These are phyloP conservation scores for Siderastrea siderea DNA, from an alignment of 92 coral and sea anemone genomes.

Conservation along the genomic window DNA sequence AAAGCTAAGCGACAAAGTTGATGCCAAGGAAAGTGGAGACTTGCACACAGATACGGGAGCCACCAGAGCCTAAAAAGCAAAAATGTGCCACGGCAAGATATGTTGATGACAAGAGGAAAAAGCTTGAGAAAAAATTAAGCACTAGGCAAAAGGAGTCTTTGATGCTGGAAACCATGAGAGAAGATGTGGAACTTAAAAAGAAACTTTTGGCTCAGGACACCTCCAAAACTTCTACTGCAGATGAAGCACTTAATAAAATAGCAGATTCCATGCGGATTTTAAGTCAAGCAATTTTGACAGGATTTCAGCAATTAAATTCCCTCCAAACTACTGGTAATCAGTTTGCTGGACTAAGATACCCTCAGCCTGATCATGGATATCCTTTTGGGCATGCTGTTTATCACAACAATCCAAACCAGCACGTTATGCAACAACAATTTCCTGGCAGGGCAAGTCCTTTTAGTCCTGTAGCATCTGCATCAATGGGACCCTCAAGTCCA, in stretches of 20 bases:
- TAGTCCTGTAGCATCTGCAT: not conserved
- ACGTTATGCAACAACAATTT: not conserved
- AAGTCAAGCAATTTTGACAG: constrained; percentile 45
- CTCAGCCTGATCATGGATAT: not conserved
- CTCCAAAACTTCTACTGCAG: constrained; percentile 25
- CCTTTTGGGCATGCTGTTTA: not conserved
- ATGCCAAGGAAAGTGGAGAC: not conserved
- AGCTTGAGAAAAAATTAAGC: constrained; percentile 4
- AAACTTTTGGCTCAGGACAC: constrained; percentile 1
- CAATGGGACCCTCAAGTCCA: not conserved
- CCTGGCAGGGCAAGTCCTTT: not conserved
- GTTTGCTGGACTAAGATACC: not conserved
- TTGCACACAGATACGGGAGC: not conserved
- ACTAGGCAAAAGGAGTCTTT: constrained; percentile 29
- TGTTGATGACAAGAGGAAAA: constrained; percentile 50
- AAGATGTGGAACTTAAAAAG: constrained; percentile 26
- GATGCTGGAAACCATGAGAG: constrained; percentile 31
- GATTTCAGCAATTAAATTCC: constrained; percentile 32
- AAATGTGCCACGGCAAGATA: constrained; percentile 56
- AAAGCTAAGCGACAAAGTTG: not conserved
- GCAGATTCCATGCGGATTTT: constrained; percentile 64
- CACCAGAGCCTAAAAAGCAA: constrained; percentile 22
- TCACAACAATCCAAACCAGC: not conserved
- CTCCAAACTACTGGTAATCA: not conserved
- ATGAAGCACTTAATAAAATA: constrained; percentile 40